These are phyloP conservation scores for Oryzaephilus surinamensis DNA, from an alignment of 1,140 invertebrate species.

Conservation along the genomic window DNA sequence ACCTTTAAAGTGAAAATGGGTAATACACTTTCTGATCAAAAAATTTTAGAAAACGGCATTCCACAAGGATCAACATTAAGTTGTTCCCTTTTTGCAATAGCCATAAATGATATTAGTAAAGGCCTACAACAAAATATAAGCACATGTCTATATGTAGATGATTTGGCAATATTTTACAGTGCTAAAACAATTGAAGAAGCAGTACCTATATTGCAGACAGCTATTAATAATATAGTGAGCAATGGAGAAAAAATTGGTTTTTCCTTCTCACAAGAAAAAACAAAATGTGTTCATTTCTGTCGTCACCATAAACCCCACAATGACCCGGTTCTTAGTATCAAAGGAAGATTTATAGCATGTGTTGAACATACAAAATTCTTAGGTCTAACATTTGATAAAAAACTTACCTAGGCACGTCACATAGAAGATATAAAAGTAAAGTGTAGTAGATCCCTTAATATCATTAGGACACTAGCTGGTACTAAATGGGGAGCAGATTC, in stretches of 20 bases:
- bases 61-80: slow-evolving; percentile 13
- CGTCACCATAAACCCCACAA: background rate
- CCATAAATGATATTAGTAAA: slow-evolving; percentile 6
- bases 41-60: slow-evolving; percentile 10
- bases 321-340: background rate
- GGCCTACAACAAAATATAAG: background rate
- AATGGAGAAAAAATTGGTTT: slow-evolving; percentile 4
- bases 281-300: slow-evolving; percentile 4
- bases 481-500: slow-evolving; percentile 10
- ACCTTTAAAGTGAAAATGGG: slow-evolving; percentile 12
- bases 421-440: slow-evolving; percentile 4
- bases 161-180: slow-evolving; percentile 6
- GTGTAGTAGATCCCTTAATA: slow-evolving; percentile 5
- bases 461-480: slow-evolving; percentile 8
- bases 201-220: slow-evolving; percentile 1
- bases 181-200: background rate
- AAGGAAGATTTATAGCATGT: slow-evolving; percentile 1
- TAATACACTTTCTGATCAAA: background rate
- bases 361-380: slow-evolving; percentile 4
- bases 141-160: slow-evolving; percentile 10
- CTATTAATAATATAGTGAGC: slow-evolving; percentile 2
- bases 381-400: slow-evolving; percentile 9
- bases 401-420: slow-evolving; percentile 7
- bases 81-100: slow-evolving; percentile 10
- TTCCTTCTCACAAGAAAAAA: slow-evolving; percentile 6